These are phyloP conservation scores for Ectemnius continuus DNA, from an alignment of 2,888 invertebrate genomes.

Conservation along the genomic window DNA sequence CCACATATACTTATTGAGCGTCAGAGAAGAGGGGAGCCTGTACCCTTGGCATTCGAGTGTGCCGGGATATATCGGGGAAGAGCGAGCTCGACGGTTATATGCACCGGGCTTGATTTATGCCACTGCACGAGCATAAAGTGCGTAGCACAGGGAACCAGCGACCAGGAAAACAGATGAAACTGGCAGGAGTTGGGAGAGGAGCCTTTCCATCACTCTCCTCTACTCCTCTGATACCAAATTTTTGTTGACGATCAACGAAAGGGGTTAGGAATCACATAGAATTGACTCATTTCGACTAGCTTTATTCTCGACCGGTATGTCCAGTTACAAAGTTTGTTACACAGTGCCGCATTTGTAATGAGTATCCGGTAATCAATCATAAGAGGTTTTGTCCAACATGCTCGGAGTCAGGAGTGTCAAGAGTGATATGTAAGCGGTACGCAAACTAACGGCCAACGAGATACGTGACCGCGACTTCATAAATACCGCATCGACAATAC, in stretches of 20 bases:
- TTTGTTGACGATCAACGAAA: too few species aligned
- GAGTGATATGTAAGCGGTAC: background rate
- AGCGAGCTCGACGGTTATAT: slow-evolving; percentile 61
- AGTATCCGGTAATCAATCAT: too few species aligned
- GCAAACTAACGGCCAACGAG: slow-evolving; percentile 5
- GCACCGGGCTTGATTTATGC: slow-evolving; percentile 67
- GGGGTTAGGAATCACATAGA: too few species aligned
- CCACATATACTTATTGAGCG: too few species aligned
- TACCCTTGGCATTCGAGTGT: slow-evolving; percentile 8
- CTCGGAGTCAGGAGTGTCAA: slow-evolving; percentile 7
- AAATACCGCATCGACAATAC: slow-evolving; percentile 31
- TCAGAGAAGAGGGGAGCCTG: too few species aligned
- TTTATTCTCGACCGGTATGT: too few species aligned
- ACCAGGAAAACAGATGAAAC: slow-evolving; percentile 39
- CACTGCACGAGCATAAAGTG: slow-evolving; percentile 68
- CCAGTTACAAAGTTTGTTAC: too few species aligned
- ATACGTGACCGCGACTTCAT: slow-evolving; percentile 10
- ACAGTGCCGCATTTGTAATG: too few species aligned
- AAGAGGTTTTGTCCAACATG: background rate
- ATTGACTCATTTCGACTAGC: too few species aligned
- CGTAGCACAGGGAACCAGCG: slow-evolving; percentile 63
- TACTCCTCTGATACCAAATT: too few species aligned
- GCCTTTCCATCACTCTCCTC: slow-evolving; percentile 6
- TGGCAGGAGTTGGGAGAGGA: slow-evolving; percentile 25
- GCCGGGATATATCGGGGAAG: slow-evolving; percentile 57